Conservation (phyloP, 1,140 invertebrate species). For the Globodera ellingtonae region DNA sequence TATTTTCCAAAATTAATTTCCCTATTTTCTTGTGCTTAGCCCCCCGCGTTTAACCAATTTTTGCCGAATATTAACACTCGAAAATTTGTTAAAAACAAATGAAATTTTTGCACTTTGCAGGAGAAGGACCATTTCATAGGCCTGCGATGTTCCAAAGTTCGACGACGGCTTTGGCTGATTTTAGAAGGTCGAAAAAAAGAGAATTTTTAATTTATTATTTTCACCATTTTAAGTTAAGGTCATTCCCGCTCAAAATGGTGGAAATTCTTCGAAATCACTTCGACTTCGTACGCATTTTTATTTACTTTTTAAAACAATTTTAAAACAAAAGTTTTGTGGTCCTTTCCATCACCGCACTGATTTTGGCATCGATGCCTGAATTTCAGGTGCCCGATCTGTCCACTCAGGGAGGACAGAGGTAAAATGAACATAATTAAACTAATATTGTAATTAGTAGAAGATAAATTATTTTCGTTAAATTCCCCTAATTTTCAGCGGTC, state of each 20-base stretch:
- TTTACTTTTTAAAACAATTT: constrained; percentile 31
- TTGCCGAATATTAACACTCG: too few relatives aligned
- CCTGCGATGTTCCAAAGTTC: constrained; percentile 59
- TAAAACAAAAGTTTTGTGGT: constrained; percentile 62
- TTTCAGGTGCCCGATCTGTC: constrained; percentile 60
- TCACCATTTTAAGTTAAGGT: constrained; percentile 13
- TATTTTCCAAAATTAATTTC: not conserved
- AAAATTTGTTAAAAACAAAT: not conserved
- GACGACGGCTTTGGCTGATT: constrained; percentile 59
- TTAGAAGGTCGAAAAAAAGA: constrained; percentile 44
- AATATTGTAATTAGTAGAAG: too few relatives aligned
- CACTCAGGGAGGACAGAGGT: not conserved
- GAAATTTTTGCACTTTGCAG: constrained; percentile 31
- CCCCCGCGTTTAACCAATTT: not conserved
- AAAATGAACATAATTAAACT: not conserved
- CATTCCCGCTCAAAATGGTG: constrained; percentile 64
- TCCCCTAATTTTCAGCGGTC: constrained; percentile 36
- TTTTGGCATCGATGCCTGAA: constrained; percentile 62
- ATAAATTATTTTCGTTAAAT: too few relatives aligned
- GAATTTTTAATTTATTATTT: not conserved
- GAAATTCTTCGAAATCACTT: constrained; percentile 64
- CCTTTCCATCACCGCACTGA: constrained; percentile 61
- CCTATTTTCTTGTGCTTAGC: not conserved
- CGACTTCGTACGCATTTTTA: constrained; percentile 45
- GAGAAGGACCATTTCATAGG: constrained; percentile 65